phyloP scores from a whole-genome alignment of 2,797 vertebrate species.

The Labeo calbasu region DNA sequence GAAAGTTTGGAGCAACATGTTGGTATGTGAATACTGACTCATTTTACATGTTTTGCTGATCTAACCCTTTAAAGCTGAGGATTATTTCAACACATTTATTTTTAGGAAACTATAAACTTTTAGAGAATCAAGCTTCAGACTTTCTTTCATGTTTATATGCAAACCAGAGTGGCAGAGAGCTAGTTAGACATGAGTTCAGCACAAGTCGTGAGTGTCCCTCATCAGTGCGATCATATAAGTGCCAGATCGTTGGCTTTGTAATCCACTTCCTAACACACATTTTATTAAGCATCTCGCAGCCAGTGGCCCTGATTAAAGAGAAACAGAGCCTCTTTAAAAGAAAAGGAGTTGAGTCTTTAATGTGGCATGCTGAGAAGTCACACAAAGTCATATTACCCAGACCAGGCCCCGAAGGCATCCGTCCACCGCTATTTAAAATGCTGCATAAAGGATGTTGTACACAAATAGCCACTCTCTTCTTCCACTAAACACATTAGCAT shows the following conservation, averaged over 20 bases:
- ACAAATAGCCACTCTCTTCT: conserved; percentile 25
- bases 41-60: not conserved
- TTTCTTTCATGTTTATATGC: not conserved
- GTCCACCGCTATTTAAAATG: conserved; percentile 8
- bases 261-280: conserved; percentile 51
- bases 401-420: conserved; percentile 28
- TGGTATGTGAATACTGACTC: not conserved
- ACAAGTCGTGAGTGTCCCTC: conserved; percentile 52
- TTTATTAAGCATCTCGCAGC: conserved; percentile 50
- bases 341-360: conserved; percentile 21
- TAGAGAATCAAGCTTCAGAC: not conserved
- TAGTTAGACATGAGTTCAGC: conserved; percentile 1
- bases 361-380: conserved; percentile 30
- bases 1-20: not conserved
- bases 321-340: conserved; percentile 21
- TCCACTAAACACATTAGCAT: conserved; percentile 37
- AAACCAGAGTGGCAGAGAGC: not conserved
- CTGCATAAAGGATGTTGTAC: conserved; percentile 18
- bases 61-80: not conserved
- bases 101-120: not conserved
- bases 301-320: conserved; percentile 52
- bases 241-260: conserved; percentile 35
- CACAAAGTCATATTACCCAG: not conserved
- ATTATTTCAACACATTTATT: not conserved
- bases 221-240: conserved; percentile 65